Percentiles rank a stretch among this genome's conserved stretches.
These are phyloP conservation scores for Sclerurus mexicanus DNA, from an alignment of 2,113 vertebrate genomes.

Conservation along the genomic window DNA sequence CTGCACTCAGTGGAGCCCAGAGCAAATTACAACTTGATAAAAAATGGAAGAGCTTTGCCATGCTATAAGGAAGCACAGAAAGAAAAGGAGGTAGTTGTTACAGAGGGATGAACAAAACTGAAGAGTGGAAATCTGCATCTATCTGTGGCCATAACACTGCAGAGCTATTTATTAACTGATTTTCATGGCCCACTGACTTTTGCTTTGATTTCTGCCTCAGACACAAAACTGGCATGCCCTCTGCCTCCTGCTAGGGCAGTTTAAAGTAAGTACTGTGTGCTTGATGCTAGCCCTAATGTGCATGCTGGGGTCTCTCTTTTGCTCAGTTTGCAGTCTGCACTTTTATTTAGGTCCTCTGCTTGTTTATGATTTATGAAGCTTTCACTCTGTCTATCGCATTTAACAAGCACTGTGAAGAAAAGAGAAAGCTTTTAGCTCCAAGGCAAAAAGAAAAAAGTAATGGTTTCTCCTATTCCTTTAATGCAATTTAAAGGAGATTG, in stretches of 20 bases:
- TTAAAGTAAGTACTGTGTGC: not conserved
- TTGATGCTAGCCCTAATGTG: not conserved
- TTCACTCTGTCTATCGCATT: conserved; percentile 52
- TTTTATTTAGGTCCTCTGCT: conserved; percentile 52
- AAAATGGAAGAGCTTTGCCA: not conserved
- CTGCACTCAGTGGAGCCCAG: not conserved
- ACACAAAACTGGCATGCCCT: not conserved
- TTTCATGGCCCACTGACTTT: not conserved
- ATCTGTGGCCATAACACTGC: not conserved
- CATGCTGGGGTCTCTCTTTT: not conserved
- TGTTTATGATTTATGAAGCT: conserved; percentile 68
- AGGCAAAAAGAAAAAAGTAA: conserved; percentile 16
- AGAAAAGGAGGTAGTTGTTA: not conserved
- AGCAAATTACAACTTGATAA: not conserved
- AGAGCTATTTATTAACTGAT: not conserved
- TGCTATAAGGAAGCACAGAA: not conserved
- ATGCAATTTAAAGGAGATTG: conserved; percentile 58
- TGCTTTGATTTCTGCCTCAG: not conserved
- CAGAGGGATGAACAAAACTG: not conserved
- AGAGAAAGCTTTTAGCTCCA: conserved; percentile 65
- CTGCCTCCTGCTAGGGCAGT: not conserved
- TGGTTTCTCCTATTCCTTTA: conserved; percentile 31
- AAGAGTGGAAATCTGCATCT: not conserved
- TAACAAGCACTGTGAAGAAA: conserved; percentile 47
- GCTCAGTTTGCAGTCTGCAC: not conserved